These are phyloP conservation scores for Steromphala cineraria DNA, from an alignment of 2,888 invertebrate species.

Conservation along the genomic window DNA sequence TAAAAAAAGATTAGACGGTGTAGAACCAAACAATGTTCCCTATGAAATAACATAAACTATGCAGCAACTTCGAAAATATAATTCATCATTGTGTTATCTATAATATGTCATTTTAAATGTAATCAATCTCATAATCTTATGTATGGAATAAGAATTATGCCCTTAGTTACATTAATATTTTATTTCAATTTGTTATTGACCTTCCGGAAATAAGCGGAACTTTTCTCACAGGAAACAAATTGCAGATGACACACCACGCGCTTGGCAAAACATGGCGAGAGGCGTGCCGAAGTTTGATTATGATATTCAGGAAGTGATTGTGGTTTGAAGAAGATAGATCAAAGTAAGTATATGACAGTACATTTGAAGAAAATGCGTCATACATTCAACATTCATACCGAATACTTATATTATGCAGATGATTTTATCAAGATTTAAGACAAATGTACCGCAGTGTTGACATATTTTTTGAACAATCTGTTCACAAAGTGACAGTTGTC, in stretches of 20 bases:
- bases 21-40: neutral
- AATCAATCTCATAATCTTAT: too few species aligned
- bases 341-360: neutral
- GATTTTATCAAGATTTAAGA: too few species aligned
- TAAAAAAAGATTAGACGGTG: conserved; percentile 15
- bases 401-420: too few species aligned
- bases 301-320: conserved; percentile 13
- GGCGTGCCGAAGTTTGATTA: conserved; percentile 12
- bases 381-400: too few species aligned
- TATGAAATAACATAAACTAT: neutral
- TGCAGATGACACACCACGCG: neutral
- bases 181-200: conserved; percentile 1
- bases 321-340: neutral
- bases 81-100: too few species aligned
- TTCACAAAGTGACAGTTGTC: too few species aligned
- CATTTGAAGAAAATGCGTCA: too few species aligned
- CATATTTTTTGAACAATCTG: too few species aligned
- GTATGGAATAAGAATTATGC: too few species aligned
- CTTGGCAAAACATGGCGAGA: conserved; percentile 18
- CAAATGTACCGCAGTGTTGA: too few species aligned
- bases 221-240: neutral
- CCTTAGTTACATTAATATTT: neutral
- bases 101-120: too few species aligned
- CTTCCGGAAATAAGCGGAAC: neutral
- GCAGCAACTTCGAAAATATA: too few species aligned